Base-by-base conservation (phyloP, 2,888 invertebrate genomes). In the Allacma fusca region DNA sequence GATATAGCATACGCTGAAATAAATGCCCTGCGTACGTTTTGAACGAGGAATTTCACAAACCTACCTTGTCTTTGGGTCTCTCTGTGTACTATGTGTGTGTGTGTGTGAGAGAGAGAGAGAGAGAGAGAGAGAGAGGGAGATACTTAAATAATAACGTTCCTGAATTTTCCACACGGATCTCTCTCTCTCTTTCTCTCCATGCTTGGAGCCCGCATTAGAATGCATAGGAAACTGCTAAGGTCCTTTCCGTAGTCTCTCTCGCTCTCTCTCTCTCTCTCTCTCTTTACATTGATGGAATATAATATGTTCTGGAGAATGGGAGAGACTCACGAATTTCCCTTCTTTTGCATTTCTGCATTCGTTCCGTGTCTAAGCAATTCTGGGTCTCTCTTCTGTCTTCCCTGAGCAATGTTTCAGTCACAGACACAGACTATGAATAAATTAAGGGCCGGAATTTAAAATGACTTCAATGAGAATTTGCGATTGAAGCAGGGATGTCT, bases 391-490 rank as follows among this genome's bases (percentile, higher is more conserved):
- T 68, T 68, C 43, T 43, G 34, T 40, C 43, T 68, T 68, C 68
- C 68, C 68, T 68, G 40, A n/a, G 68, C 43, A 68, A 29, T 68
- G 68, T 68, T 34, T 68, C 68, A 68, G 68, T 68, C 68, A 43
- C n/a, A 70, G 70, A 50, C 70, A 44, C 70, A 70, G 70, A 70
- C 70, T 50, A 70, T 70, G 70, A 70, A 70, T 70, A 70, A 70
- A 70, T 70, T 70, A 70, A 70, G 28, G 70, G 1, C 12, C 28
- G 23, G 70, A 70, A 70, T 70, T 70, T 70, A 44, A 50, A 70
- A 70, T 70, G 70, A 70, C 70, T 70, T 70, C 24, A 70, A 70
- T 70, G 70, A 70, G 50, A 70, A 70, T 70, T 70, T 26, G 70
- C 70, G 50, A 50, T 70, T 70, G 70, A 70, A 44, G 44, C 70